Evolutionary conservation across 2,888 invertebrate genomes (phyloP).

Genomic region (Drosophila suboccidentalis): DNA sequence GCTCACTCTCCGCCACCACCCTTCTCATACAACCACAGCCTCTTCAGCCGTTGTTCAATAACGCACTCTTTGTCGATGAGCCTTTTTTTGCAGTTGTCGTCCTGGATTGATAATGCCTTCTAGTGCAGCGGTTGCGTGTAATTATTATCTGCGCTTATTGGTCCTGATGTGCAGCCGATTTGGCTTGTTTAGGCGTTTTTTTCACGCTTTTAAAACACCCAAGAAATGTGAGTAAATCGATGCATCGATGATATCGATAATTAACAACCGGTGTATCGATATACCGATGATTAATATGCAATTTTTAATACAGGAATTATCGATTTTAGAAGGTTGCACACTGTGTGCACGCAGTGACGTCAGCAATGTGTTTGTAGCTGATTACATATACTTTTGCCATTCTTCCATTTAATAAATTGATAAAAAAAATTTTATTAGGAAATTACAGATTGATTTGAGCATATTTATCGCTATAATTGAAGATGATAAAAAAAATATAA

Average conservation of each 20-base stretch:
- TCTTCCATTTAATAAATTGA: background rate
- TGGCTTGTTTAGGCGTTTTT: constrained; percentile 74
- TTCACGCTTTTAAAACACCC: constrained; percentile 79
- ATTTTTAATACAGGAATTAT: background rate
- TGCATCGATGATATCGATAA: constrained; percentile 73
- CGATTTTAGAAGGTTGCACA: constrained; percentile 7
- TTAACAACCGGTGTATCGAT: constrained; percentile 43
- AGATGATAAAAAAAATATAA: background rate
- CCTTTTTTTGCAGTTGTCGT: constrained; percentile 33
- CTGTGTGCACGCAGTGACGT: background rate
- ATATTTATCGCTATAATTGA: background rate
- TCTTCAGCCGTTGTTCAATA: constrained; percentile 70
- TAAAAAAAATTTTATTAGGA: background rate
- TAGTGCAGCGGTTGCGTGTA: constrained; percentile 31
- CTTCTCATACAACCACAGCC: constrained; percentile 52
- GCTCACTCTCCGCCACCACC: constrained; percentile 53
- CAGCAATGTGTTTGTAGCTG: no score
- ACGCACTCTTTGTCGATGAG: constrained; percentile 50
- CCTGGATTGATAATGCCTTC: constrained; percentile 27
- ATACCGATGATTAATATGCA: constrained; percentile 21
- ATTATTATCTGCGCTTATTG: constrained; percentile 57
- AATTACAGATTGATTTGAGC: background rate
- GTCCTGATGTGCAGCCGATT: constrained; percentile 48
- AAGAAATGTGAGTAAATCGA: constrained; percentile 79
- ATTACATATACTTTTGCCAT: background rate